These are phyloP conservation scores for Aplochiton taeniatus DNA, from an alignment of 2,797 vertebrate species.

Conservation along the genomic window DNA sequence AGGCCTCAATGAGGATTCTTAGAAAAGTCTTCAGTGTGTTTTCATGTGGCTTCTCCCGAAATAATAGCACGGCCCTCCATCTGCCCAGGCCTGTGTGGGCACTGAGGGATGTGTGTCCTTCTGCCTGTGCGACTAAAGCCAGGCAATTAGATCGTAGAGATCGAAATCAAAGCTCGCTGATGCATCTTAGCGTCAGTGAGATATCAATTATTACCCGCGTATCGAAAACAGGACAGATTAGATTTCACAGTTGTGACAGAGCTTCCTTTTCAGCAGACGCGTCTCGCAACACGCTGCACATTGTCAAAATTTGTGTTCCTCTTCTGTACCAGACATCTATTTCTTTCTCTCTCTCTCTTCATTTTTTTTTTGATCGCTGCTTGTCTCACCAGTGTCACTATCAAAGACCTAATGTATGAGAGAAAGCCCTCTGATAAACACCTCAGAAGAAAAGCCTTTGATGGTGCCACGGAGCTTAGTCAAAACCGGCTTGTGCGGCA, in stretches of 20 bases:
- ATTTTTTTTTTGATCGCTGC: slow-evolving; percentile 27
- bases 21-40: slow-evolving; percentile 9
- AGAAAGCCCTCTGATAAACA: slow-evolving; percentile 22
- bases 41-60: not conserved
- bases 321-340: slow-evolving; percentile 16
- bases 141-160: slow-evolving; percentile 57
- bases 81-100: not conserved
- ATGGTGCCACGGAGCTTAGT: slow-evolving; percentile 33
- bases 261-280: slow-evolving; percentile 12
- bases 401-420: slow-evolving; percentile 24
- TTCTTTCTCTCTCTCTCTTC: not conserved
- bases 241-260: slow-evolving; percentile 50
- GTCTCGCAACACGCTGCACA: slow-evolving; percentile 27
- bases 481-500: slow-evolving; percentile 16
- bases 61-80: not conserved
- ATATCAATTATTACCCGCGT: slow-evolving; percentile 55
- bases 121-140: slow-evolving; percentile 47
- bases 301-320: slow-evolving; percentile 16
- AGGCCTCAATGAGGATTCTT: slow-evolving; percentile 9
- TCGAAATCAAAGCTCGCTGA: slow-evolving; percentile 55
- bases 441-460: slow-evolving; percentile 38
- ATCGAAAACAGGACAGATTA: slow-evolving; percentile 58
- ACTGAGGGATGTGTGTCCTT: slow-evolving; percentile 41
- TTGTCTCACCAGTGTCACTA: slow-evolving; percentile 34
- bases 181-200: slow-evolving; percentile 39